Evolutionary conservation across 2,113 vertebrate species (phyloP), one percentile per base, ranked within the genome.

Genomic region (Salvator merianae): DNA sequence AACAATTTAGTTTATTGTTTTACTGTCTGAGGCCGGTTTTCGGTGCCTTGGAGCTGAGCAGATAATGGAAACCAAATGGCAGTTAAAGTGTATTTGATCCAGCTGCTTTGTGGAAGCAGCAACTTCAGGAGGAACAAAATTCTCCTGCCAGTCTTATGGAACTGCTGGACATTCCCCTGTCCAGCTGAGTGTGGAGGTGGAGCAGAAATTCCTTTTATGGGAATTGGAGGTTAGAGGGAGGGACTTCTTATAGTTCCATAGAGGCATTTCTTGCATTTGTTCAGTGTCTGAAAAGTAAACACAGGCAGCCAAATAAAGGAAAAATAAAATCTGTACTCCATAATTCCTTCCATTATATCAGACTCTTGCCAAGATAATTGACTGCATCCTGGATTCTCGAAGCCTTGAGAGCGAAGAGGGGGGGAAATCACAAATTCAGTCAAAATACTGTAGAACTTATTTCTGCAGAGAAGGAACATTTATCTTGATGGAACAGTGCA

Each of bases 341-440:
- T 59, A 66, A 53, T 81, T 76, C 81, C 85, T 85, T 87, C 84
- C 0, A 75, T 59, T 0, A 5, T 73, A 74, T 68, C 87, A 79
- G 59, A 43, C 72, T 80, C 83, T 90, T 88, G 82, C 80, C 69
- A 68, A 74, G 79, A 79, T 88, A 91, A 75, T 90, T 89, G 89
- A 86, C 85, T 1, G 0, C 80, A 36, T 79, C 89, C 1, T 70
- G 84, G 87, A 36, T 77, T 88, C 1, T 70, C 83, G 87, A 89
- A 91, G 74, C 68, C 84, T 84, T 86, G 81, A 59, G 91, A 73
- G 40, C 87, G 79, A 83, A 88, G 86, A 83, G 79, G 82, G 88
- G 87, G 89, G 87, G 86, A 90, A 91, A 91, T 73, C 38, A 88
- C 74, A 84, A 91, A 68, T 86, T 83, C 87, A 91, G 77, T 7